Evolutionary conservation across 92 coral and sea anemone species (phyloP), one percentile per base, ranked within the genome.

Genomic region (Umimayanthus chanpuru): DNA sequence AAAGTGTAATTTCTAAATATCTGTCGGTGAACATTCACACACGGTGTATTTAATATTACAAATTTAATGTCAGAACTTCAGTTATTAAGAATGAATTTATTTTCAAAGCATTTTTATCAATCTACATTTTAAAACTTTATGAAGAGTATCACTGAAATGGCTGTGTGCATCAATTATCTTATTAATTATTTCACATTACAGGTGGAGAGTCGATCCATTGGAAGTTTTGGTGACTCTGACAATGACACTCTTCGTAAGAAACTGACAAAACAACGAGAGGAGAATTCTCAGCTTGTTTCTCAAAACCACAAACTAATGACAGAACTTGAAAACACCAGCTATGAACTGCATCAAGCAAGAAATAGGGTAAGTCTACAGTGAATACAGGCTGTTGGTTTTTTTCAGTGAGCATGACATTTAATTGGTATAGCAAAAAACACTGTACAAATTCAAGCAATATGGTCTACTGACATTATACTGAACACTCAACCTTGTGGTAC

Each of bases 261-360:
- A 89, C 92, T 97, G 71, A 88, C 82, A 76, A 90, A 81, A 61
- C 95, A 95, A 53, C 93, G 99, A 16, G 99, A 97, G 39, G 96
- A 97, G 88, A 97, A 97, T 74, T 92, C 99, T 18, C 98, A 94
- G 65, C 96, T 97, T 76, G 98, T 97, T 86, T 92, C 85, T 80
- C 99, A 97, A 82, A 97, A 97, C 78, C 97, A 97, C 86, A 97
- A 97, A 77, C 82, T 97, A 9, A 97, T 97, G 99, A 94, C 96
- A 16, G 99, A 97, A 82, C 90, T 97, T 47, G 99, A 97, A 85
- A 97, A 97, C 84, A 90, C 94, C 86, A 96, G 98, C 76, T 97
- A 94, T 89, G 99, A 97, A 25, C 88, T 97, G 11, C 99, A 97
- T 65, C 98, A 97, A 70, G 96, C 96, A 20, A 93, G 91, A 81